A percentile compares a stretch with the other conserved stretches of the same genome.
phyloP scores from a whole-genome alignment of 2,888 invertebrate species.

The Argyra leucocephala region DNA sequence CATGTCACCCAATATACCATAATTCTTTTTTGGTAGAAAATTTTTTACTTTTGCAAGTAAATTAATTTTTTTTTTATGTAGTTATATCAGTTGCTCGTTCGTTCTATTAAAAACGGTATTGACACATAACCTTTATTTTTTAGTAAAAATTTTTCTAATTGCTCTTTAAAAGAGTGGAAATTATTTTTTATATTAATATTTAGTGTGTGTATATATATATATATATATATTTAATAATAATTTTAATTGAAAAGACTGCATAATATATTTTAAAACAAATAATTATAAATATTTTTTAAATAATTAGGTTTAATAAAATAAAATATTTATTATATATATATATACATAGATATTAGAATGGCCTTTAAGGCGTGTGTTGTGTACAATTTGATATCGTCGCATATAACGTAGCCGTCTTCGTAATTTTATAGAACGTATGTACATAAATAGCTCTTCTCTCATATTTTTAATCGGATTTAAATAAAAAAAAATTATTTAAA shows the following conservation, averaged over 20 bases:
- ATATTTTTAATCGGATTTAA: background rate
- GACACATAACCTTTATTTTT: background rate
- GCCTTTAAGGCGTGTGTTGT: conserved; percentile 3
- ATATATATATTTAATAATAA: background rate
- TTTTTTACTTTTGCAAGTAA: background rate
- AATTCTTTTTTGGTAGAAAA: too few species aligned
- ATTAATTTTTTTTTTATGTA: background rate
- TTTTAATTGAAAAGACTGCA: background rate
- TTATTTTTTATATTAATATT: background rate
- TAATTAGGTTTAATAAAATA: background rate
- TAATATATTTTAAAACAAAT: background rate
- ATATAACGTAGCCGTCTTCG: background rate
- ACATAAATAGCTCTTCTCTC: background rate
- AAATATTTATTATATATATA: background rate
- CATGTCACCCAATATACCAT: background rate
- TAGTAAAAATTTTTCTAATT: background rate
- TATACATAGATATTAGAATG: background rate
- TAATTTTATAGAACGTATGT: background rate
- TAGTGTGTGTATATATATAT: background rate
- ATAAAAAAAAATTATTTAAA: background rate
- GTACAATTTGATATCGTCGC: background rate
- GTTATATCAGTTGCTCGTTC: background rate
- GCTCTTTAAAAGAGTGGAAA: background rate
- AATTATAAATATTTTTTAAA: background rate
- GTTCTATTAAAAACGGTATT: conserved; percentile 6